phyloP scores from a whole-genome alignment of 1,140 invertebrate species.

The Neotoxoptera formosana region DNA sequence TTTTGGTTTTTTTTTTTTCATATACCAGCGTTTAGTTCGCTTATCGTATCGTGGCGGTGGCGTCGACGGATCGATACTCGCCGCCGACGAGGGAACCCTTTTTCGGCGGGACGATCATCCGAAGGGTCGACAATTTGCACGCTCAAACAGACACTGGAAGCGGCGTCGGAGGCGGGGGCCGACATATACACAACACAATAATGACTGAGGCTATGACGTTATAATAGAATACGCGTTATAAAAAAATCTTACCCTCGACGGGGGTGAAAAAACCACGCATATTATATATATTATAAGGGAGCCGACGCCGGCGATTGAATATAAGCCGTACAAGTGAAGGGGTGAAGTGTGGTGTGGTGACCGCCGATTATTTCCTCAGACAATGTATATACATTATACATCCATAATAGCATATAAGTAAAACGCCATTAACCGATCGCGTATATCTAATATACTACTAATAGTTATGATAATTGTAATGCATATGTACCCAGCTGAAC shows the following conservation, averaged over 20 bases:
- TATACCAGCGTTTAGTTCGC: constrained; percentile 30
- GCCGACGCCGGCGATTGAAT: constrained; percentile 11
- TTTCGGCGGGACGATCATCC: constrained; percentile 36
- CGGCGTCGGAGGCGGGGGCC: background rate
- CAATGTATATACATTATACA: background rate
- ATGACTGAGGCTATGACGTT: constrained; percentile 7
- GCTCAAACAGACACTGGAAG: constrained; percentile 26
- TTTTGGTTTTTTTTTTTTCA: background rate
- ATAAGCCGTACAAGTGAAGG: background rate
- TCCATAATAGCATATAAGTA: background rate
- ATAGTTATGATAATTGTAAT: background rate
- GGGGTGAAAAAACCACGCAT: background rate
- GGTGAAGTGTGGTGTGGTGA: background rate
- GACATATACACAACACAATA: constrained; percentile 39
- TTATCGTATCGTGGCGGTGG: no score
- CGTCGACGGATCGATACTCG: constrained; percentile 10
- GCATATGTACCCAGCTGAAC: background rate
- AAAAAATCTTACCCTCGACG: constrained; percentile 29
- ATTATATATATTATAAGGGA: background rate
- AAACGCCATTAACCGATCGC: background rate
- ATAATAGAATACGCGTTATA: constrained; percentile 37
- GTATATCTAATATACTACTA: background rate
- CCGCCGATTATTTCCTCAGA: constrained; percentile 35
- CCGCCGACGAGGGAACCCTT: constrained; percentile 13
- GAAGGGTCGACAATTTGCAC: constrained; percentile 48